Evolutionary conservation across 2,113 vertebrate species (phyloP), one percentile per base, ranked within the genome.

Genomic region (Podarcis raffonei): DNA sequence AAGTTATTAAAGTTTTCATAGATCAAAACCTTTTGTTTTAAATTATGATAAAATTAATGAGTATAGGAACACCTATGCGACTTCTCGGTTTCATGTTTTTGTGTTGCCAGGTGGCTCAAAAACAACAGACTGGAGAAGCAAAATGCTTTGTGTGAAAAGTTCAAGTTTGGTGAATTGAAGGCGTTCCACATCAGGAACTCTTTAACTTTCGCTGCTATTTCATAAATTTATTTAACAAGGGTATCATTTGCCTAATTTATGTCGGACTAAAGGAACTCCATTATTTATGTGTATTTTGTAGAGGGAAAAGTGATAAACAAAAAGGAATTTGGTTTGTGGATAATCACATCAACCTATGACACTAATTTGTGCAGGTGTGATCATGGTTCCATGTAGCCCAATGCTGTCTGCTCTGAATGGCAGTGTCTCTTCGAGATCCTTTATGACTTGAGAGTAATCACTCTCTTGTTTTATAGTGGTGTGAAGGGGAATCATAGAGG

Each of bases 401-500:
- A n/a, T 80, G 6, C 42, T 20, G 16, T 9, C 48, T 59, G 30
- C 48, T 32, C 53, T n/a, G 53, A 59, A 6, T 11, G 53, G 6
- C 16, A 32, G 53, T 32, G 30, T 30, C 4, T 80, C 78, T 93
- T 81, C 69, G 80, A 72, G 68, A n/a, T 94, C 4, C 23, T 6
- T 42, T 4, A 22, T 93, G 86, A 88, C 37, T 86, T 84, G 59
- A 90, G 90, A 85, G 92, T 93, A 87, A 92, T 89, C 91, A 1
- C 25, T 42, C 3, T 62, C 22, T 20, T 88, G 39, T 48, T 84
- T 85, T 85, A 80, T 84, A 8, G 6, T n/a, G 12, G 6, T 53
- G 48, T 2, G 9, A 53, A 90, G 89, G 6, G 12, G 25, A 27
- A 42, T 11, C 7, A 32, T 15, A 13, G 16, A 48, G 42, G 39